A percentile compares a stretch with the other conserved stretches of the same genome.
These are phyloP conservation scores for Phoeniculus purpureus DNA, from an alignment of 2,797 vertebrate genomes.

Conservation along the genomic window DNA sequence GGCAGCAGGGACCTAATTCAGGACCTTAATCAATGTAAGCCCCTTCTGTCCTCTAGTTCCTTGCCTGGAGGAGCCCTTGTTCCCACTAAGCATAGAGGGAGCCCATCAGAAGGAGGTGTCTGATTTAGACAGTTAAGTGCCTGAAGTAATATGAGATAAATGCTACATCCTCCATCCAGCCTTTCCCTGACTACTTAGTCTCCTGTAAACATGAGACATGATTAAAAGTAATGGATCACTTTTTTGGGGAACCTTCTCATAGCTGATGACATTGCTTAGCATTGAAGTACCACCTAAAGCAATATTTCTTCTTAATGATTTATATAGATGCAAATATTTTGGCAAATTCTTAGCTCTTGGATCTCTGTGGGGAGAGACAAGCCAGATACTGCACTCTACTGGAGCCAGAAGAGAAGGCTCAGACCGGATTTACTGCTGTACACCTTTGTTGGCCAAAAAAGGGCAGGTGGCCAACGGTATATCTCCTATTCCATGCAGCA, in stretches of 20 bases:
- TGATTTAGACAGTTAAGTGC: neutral
- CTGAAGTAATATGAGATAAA: neutral
- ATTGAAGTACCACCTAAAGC: neutral
- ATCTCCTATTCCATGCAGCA: neutral
- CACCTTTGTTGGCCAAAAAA: neutral
- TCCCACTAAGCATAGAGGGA: neutral
- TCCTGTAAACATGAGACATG: neutral
- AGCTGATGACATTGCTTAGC: neutral
- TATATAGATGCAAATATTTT: conserved; percentile 34
- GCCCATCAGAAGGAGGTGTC: neutral
- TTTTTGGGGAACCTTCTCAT: neutral
- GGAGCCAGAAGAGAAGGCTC: conserved; percentile 1
- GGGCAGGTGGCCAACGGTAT: neutral
- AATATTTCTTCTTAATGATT: neutral
- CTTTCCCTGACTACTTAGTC: neutral
- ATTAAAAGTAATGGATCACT: neutral
- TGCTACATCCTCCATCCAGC: neutral
- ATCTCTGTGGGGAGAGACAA: neutral
- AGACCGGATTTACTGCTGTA: conserved; percentile 1
- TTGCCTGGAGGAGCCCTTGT: neutral
- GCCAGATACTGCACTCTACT: neutral
- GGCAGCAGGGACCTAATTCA: neutral
- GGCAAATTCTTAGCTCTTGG: conserved; percentile 6
- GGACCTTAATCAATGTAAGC: neutral
- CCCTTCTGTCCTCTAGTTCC: neutral